Evolutionary conservation across 2,888 invertebrate genomes (phyloP), one percentile per base, ranked within the genome.

Genomic region (Venusia cambrica): DNA sequence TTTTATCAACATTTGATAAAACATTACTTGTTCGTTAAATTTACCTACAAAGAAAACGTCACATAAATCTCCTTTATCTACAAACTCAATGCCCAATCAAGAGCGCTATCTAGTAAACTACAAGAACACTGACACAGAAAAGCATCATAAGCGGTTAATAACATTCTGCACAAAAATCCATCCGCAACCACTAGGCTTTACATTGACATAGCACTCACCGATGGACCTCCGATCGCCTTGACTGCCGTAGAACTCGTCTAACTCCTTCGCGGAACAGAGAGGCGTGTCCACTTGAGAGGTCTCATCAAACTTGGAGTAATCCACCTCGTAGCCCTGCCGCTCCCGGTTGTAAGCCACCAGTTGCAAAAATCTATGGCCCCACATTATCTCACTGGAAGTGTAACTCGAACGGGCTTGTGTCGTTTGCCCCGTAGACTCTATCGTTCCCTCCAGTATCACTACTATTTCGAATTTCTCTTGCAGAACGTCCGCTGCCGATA

Each of bases 391-490:
- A 68, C 90, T 91, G 0, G 93, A 91, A 25, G 94, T 87, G 60
- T 94, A 95, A 61, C 94, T 94, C 5, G 93, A 92, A 21, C 93
- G 88, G 8, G 92, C 92, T 60, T 93, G 93, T 1, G 92, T 92
- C 2, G 92, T 91, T 66, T 91, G 92, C 4, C 92, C 93, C 3
- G 96, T 96, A 25, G 93, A 94, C 72, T 95, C 95, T 45, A 92
- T 92, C 4, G 92, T 94, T 19, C 94, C 95, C 72, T 95, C 95
- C 43, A 96, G 85, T 50, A 95, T 92, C 9, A 94, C 93, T 21
- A 96, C 93, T 62, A 96, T 88, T 79, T 96, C 91, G 69, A 96
- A 96, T 52, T 93, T 91, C 57, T 96, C 92, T 52, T 92, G 91
- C 19, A 94, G 87, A 62, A 97, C 90, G 64, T 96, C 95, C 19